These are phyloP conservation scores for Anagrus nilaparvatae DNA, from an alignment of 1,140 invertebrate species.

Conservation along the genomic window DNA sequence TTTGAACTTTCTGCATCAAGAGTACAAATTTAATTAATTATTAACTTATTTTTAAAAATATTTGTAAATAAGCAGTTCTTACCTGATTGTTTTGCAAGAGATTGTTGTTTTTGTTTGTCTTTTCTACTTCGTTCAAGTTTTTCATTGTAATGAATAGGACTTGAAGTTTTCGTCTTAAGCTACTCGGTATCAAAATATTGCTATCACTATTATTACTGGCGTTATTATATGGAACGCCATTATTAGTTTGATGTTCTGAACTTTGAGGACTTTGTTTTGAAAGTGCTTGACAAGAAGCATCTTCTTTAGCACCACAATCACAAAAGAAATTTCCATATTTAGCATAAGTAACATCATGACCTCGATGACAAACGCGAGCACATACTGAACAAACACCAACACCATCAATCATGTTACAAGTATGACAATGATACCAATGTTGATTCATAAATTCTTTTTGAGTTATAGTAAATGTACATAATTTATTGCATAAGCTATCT, in stretches of 20 bases:
- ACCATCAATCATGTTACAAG: constrained; percentile 95
- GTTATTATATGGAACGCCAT: constrained; percentile 19
- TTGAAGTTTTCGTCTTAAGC: constrained; percentile 61
- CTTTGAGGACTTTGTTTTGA: constrained; percentile 58
- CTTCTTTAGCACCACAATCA: constrained; percentile 95
- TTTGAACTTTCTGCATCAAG: constrained; percentile 33
- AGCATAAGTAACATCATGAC: constrained; percentile 94
- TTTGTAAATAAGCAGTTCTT: constrained; percentile 4
- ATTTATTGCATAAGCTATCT: constrained; percentile 84
- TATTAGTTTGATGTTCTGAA: constrained; percentile 37
- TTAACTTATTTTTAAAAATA: constrained; percentile 20
- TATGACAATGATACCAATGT: constrained; percentile 96
- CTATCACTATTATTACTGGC: constrained; percentile 23
- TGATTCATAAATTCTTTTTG: constrained; percentile 99
- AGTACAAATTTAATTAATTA: constrained; percentile 6
- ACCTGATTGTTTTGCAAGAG: constrained; percentile 47
- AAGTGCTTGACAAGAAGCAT: constrained; percentile 65
- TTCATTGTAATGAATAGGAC: constrained; percentile 47
- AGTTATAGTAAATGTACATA: constrained; percentile 94
- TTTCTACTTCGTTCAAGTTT: constrained; percentile 38
- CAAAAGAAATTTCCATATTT: constrained; percentile 99
- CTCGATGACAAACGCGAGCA: constrained; percentile 91
- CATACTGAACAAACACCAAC: constrained; percentile 96
- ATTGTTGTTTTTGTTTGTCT: constrained; percentile 43
- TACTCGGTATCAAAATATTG: constrained; percentile 46